Evolutionary conservation across 2,888 invertebrate species (phyloP), one percentile per base, ranked within the genome.

Genomic region (Rugalucina vietnamica): DNA sequence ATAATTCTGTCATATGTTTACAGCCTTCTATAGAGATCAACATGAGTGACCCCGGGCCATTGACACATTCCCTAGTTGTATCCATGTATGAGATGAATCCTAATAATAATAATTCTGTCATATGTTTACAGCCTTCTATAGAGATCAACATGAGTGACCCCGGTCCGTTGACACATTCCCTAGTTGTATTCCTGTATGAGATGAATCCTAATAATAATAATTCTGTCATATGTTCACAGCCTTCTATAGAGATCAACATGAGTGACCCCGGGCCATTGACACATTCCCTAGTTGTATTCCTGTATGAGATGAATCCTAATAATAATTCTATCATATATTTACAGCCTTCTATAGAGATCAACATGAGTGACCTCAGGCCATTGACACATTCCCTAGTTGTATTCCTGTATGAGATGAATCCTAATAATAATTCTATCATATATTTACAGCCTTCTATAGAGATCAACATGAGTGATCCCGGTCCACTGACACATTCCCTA

Each of bases 161-260:
- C 43, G 95, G 95, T 1, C 91, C 93, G 0, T 89, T 95, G 65
- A 95, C 95, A 10, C 91, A 93, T 29, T 92, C 95, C 3, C 89
- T 95, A 71, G 90, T 94, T 5, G 87, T 90, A 10, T 95, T 95
- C 88, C 92, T 95, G 50, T 93, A 94, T 69, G 95, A 95, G 78
- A 95, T 95, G 95, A 93, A 93, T n/a, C n/a, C n/a, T n/a, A n/a
- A n/a, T n/a, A n/a, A n/a, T n/a, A n/a, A n/a, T n/a, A n/a, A n/a
- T n/a, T n/a, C n/a, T n/a, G n/a, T n/a, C n/a, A n/a, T n/a, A n/a
- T n/a, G n/a, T n/a, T n/a, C n/a, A n/a, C 88, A 94, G 94, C 90
- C 93, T 50, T 89, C 92, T 24, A 91, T 95, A 36, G 93, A 94
- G 24, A 89, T 95, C n/a, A 88, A 86, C n/a, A 87, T 95, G 43